Percentiles rank a stretch among this genome's conserved stretches.
Conservation (phyloP, 2,888 invertebrate species). For the Philereme vetulata region DNA sequence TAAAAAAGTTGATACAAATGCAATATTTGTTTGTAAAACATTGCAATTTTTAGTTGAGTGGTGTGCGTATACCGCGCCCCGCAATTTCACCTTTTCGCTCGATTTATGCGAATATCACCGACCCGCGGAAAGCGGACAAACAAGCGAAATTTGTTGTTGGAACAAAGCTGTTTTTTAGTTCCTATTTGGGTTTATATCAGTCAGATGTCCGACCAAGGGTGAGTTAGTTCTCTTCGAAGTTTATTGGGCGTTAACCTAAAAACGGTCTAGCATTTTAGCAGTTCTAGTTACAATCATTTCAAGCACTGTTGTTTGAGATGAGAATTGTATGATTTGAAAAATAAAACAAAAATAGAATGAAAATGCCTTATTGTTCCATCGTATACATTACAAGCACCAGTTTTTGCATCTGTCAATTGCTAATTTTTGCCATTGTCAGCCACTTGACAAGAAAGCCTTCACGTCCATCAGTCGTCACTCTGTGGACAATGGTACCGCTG, state of each 20-base stretch:
- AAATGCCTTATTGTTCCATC: neutral
- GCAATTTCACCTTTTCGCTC: constrained; percentile 78
- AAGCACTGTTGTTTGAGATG: neutral
- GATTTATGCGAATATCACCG: constrained; percentile 78
- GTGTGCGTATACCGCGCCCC: constrained; percentile 69
- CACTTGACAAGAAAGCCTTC: constrained; percentile 31
- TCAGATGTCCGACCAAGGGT: constrained; percentile 53
- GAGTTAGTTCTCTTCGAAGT: constrained; percentile 20
- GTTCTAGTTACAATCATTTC: too few relatives aligned
- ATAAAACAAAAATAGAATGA: neutral
- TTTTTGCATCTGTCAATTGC: constrained; percentile 10
- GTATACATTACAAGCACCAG: neutral
- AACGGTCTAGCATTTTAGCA: too few relatives aligned
- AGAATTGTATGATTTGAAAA: neutral
- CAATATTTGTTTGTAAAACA: constrained; percentile 74
- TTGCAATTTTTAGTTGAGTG: constrained; percentile 76
- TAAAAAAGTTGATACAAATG: constrained; percentile 49
- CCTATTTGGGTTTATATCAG: constrained; percentile 66
- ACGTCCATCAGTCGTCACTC: constrained; percentile 38
- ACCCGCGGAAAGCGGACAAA: constrained; percentile 75
- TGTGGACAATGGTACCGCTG: constrained; percentile 65
- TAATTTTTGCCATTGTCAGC: constrained; percentile 26
- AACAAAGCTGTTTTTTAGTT: constrained; percentile 70
- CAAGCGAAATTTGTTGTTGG: constrained; percentile 74
- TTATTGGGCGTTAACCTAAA: neutral